A percentile compares a stretch with the other conserved stretches of the same genome.
These are phyloP conservation scores for Reticulitermes speratus DNA, from an alignment of 1,140 invertebrate species.

Conservation along the genomic window DNA sequence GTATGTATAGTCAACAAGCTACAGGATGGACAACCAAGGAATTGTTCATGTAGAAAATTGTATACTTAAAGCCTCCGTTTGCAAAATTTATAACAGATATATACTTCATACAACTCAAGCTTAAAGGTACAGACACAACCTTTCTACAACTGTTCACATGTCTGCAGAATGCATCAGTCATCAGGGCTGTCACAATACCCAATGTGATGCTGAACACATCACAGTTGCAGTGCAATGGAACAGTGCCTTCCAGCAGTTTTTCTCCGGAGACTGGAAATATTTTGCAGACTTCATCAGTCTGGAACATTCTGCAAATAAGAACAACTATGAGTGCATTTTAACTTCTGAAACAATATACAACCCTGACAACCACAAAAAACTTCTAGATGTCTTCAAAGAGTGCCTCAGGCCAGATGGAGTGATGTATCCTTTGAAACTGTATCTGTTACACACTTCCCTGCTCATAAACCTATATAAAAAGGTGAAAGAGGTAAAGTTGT, in stretches of 20 bases:
- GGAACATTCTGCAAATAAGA: constrained; percentile 40
- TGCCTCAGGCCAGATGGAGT: constrained; percentile 65
- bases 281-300: constrained; percentile 54
- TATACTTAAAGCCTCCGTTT: too few relatives aligned
- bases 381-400: constrained; percentile 66
- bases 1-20: too few relatives aligned
- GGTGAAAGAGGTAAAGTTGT: too few relatives aligned
- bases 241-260: constrained; percentile 59
- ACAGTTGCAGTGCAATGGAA: constrained; percentile 46
- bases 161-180: constrained; percentile 72
- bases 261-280: constrained; percentile 76
- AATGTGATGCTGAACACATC: constrained; percentile 72
- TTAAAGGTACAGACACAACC: too few relatives aligned
- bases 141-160: not conserved
- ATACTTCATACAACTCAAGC: too few relatives aligned
- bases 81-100: too few relatives aligned
- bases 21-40: too few relatives aligned
- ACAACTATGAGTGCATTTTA: constrained; percentile 78
- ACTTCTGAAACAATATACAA: constrained; percentile 93
- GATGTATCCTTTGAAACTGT: constrained; percentile 50
- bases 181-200: constrained; percentile 71
- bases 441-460: too few relatives aligned
- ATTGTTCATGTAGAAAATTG: too few relatives aligned
- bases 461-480: too few relatives aligned
- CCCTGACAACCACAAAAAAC: constrained; percentile 70